Evolutionary conservation across 2,888 invertebrate genomes (phyloP).

Genomic region (Metopia argyrocephala): DNA sequence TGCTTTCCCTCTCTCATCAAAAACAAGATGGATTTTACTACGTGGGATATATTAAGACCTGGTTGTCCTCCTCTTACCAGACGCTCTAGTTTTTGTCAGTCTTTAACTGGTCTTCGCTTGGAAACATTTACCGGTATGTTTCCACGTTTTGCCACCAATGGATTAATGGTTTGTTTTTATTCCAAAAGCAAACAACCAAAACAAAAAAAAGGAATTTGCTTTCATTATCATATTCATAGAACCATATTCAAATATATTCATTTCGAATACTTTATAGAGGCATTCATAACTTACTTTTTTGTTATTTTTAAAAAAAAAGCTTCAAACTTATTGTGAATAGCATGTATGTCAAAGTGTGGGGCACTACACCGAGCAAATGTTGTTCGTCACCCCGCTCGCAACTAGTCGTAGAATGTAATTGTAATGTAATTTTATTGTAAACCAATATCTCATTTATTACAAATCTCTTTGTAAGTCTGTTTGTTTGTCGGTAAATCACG

Average conservation of each 20-base stretch:
- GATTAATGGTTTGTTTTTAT: slow-evolving; percentile 42
- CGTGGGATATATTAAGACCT: slow-evolving; percentile 62
- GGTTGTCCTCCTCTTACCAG: slow-evolving; percentile 39
- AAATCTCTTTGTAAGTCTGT: too few relatives aligned
- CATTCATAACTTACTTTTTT: neutral
- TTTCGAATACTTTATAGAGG: too few relatives aligned
- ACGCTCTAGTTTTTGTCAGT: slow-evolving; percentile 47
- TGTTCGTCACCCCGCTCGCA: too few relatives aligned
- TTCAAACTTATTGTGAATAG: too few relatives aligned
- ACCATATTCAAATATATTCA: too few relatives aligned
- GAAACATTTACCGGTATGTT: slow-evolving; percentile 49
- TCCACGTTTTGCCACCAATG: slow-evolving; percentile 29
- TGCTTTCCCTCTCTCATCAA: slow-evolving; percentile 15
- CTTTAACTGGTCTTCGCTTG: slow-evolving; percentile 42
- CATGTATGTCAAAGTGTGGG: too few relatives aligned
- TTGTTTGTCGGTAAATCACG: too few relatives aligned
- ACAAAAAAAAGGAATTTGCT: neutral
- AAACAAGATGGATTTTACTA: slow-evolving; percentile 60
- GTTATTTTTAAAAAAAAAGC: too few relatives aligned
- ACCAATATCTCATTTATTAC: too few relatives aligned
- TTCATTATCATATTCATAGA: slow-evolving; percentile 1
- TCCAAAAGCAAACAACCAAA: neutral
- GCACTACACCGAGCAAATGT: too few relatives aligned
- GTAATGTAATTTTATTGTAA: too few relatives aligned
- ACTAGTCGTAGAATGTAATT: too few relatives aligned